Percentiles rank a stretch among this genome's conserved stretches.
Conservation (phyloP, 2,888 invertebrate genomes). For the Timandra comae region DNA sequence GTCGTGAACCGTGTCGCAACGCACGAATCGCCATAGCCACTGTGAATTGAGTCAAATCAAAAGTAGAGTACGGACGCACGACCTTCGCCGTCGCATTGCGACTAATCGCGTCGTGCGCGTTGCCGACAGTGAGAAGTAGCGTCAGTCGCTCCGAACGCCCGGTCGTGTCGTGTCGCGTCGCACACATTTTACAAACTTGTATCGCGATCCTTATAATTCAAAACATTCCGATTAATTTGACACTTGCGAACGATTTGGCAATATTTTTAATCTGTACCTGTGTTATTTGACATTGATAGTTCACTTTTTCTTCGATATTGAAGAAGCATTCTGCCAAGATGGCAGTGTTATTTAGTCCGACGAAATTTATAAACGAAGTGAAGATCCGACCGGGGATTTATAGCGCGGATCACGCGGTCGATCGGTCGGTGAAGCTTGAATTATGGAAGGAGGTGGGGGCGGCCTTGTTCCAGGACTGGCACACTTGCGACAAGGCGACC, state of each 20-base stretch:
- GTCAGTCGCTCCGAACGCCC: slow-evolving; percentile 35
- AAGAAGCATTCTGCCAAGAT: slow-evolving; percentile 1
- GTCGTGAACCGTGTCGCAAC: no score
- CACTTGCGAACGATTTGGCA: no score
- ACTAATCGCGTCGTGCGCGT: slow-evolving; percentile 20
- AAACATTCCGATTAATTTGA: no score
- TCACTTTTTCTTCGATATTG: slow-evolving; percentile 16
- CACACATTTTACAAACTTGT: slow-evolving; percentile 8
- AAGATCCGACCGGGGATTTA: slow-evolving; percentile 62
- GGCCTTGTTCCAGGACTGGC: slow-evolving; percentile 54
- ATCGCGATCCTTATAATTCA: no score
- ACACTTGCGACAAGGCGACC: slow-evolving; percentile 50
- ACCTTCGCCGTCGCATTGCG: slow-evolving; percentile 26
- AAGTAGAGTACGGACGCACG: no score
- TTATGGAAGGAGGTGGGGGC: slow-evolving; percentile 66
- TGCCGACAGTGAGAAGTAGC: slow-evolving; percentile 25
- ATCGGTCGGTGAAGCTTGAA: slow-evolving; percentile 60
- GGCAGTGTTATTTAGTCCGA: slow-evolving; percentile 38
- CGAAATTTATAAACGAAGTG: slow-evolving; percentile 56
- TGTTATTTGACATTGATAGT: no score
- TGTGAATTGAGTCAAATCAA: neutral
- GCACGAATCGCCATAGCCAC: neutral
- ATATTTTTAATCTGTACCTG: no score
- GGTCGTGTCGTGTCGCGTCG: slow-evolving; percentile 12
- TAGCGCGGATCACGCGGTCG: slow-evolving; percentile 57